A percentile compares a stretch with the other conserved stretches of the same genome.
phyloP scores from a whole-genome alignment of 2,797 vertebrate species.

The Liparis tanakae region DNA sequence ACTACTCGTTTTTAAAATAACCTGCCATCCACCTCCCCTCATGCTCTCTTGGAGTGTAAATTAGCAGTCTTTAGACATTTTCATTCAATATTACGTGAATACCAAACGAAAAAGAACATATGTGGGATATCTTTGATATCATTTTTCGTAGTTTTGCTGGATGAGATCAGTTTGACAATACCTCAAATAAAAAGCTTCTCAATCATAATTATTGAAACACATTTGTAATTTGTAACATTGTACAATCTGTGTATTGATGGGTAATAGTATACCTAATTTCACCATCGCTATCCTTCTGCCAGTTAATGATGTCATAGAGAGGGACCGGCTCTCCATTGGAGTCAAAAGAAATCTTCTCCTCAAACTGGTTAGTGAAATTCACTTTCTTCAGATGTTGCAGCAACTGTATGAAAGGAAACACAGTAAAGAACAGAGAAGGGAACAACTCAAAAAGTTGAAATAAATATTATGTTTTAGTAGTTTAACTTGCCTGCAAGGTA shows the following conservation, averaged over 20 bases:
- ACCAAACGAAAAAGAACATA: too few species aligned
- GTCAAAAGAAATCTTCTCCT: slow-evolving; percentile 81
- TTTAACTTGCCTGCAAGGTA: slow-evolving; percentile 48
- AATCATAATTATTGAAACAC: background rate
- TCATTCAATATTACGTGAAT: too few species aligned
- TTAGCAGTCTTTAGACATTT: too few species aligned
- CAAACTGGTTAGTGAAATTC: slow-evolving; percentile 80
- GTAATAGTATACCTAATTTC: slow-evolving; percentile 57
- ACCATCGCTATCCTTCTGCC: slow-evolving; percentile 74
- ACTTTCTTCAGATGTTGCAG: slow-evolving; percentile 76
- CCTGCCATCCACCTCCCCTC: too few species aligned
- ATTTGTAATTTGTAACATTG: background rate
- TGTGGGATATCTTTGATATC: background rate
- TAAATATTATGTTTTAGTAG: background rate
- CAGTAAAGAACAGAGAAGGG: background rate
- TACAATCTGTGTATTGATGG: background rate
- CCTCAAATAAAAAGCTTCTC: background rate
- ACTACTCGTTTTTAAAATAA: too few species aligned
- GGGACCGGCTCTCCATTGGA: slow-evolving; percentile 80
- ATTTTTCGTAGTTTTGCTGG: background rate
- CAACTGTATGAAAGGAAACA: slow-evolving; percentile 59
- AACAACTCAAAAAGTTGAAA: background rate
- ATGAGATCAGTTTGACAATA: background rate
- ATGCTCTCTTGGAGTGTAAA: too few species aligned
- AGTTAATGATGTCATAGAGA: slow-evolving; percentile 83